These are phyloP conservation scores for Dynastes hyllus DNA, from an alignment of 2,888 invertebrate genomes.

Conservation along the genomic window DNA sequence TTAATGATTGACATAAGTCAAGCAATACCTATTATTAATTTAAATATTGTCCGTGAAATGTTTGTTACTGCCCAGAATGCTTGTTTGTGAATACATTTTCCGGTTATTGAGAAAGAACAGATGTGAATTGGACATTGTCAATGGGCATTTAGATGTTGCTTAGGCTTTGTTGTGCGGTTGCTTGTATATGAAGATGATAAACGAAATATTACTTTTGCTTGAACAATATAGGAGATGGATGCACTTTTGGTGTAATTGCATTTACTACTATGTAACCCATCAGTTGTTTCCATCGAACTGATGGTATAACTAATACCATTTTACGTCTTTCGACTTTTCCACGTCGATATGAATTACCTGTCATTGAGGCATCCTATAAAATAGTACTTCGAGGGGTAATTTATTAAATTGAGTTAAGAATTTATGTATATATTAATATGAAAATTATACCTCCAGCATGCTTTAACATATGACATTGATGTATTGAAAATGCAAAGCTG, in stretches of 20 bases:
- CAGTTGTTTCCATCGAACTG: no score
- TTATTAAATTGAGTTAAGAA: constrained; percentile 44
- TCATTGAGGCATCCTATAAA: constrained; percentile 47
- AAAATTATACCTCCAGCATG: constrained; percentile 48
- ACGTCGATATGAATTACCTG: constrained; percentile 45
- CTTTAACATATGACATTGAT: constrained; percentile 46
- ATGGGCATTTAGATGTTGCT: not conserved
- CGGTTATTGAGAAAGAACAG: constrained; percentile 21
- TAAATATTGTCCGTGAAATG: constrained; percentile 48
- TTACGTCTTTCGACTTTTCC: no score
- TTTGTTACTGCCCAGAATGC: constrained; percentile 26
- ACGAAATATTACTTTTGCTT: no score
- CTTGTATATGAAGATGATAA: no score
- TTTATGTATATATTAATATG: constrained; percentile 51
- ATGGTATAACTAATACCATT: no score
- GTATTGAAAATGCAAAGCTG: constrained; percentile 49
- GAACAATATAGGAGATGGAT: no score
- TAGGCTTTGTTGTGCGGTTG: no score
- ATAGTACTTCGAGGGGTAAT: constrained; percentile 22
- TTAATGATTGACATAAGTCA: constrained; percentile 51
- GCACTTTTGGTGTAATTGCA: no score
- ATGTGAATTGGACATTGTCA: constrained; percentile 2
- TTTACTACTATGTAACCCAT: no score
- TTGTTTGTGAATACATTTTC: constrained; percentile 35
- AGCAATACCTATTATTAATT: constrained; percentile 43